These are phyloP conservation scores for Leuctra nigra DNA, from an alignment of 2,888 invertebrate species.

Conservation along the genomic window DNA sequence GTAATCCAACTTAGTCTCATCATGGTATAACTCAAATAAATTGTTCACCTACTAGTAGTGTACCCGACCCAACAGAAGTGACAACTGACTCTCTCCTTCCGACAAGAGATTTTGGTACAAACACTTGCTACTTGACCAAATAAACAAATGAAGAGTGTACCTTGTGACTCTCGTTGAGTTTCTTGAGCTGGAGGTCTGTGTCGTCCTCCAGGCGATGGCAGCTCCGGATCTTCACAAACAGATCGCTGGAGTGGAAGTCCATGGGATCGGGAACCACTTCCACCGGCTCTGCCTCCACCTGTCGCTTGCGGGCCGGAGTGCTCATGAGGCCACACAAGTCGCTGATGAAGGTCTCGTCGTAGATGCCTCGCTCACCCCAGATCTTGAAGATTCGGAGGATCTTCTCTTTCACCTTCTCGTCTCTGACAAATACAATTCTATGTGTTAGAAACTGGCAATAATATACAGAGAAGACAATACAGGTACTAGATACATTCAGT, in stretches of 20 bases:
- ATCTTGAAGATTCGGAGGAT: conserved; percentile 89
- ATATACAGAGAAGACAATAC: too few species aligned
- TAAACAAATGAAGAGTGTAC: too few species aligned
- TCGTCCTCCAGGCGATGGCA: conserved; percentile 66
- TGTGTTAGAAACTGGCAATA: too few species aligned
- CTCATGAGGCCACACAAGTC: conserved; percentile 80
- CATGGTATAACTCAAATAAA: too few species aligned
- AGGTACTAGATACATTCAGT: too few species aligned
- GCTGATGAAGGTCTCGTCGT: conserved; percentile 81
- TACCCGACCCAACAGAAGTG: too few species aligned
- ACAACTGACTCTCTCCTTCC: too few species aligned
- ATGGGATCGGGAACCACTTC: conserved; percentile 48
- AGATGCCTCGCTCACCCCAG: conserved; percentile 90
- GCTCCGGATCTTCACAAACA: conserved; percentile 68
- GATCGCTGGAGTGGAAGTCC: conserved; percentile 67
- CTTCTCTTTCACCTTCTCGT: conserved; percentile 81
- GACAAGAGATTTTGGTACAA: too few species aligned
- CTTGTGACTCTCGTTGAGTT: conserved; percentile 51
- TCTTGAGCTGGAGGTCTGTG: conserved; percentile 62
- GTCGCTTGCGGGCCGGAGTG: conserved; percentile 60
- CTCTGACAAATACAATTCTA: too few species aligned
- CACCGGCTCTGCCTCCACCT: conserved; percentile 58
- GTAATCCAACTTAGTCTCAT: too few species aligned
- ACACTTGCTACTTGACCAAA: too few species aligned
- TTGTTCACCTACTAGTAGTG: too few species aligned